Percentiles rank a stretch among this genome's conserved stretches.
phyloP scores from a whole-genome alignment of 2,888 invertebrate genomes.

The Dyspetes luteomarginatus region DNA sequence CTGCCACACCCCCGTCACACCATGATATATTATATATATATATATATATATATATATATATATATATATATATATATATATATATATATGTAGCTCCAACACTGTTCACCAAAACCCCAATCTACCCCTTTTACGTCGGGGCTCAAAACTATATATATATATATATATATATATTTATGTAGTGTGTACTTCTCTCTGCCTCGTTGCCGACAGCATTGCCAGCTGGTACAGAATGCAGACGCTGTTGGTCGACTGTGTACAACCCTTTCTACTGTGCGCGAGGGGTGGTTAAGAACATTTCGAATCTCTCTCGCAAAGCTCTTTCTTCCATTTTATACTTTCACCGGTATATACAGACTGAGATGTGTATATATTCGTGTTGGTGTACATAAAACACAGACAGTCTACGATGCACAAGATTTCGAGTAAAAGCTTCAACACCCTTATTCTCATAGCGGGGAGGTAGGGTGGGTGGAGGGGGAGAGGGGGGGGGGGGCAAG shows the following conservation, averaged over 20 bases:
- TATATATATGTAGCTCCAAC: conserved; percentile 6
- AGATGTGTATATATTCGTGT: not conserved
- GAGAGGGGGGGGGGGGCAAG: not conserved
- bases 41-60: conserved; percentile 9
- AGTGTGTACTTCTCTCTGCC: conserved; percentile 54
- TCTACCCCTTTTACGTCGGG: conserved; percentile 39
- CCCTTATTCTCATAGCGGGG: conserved; percentile 23
- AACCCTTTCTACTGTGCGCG: conserved; percentile 33
- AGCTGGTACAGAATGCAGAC: conserved; percentile 40
- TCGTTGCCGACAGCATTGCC: conserved; percentile 60
- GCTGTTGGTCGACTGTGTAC: conserved; percentile 35
- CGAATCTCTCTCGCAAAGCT: conserved; percentile 50
- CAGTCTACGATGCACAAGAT: conserved; percentile 38
- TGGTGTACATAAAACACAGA: conserved; percentile 26
- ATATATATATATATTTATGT: not conserved
- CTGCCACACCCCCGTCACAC: conserved; percentile 41
- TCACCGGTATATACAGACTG: conserved; percentile 50
- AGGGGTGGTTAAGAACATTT: conserved; percentile 53
- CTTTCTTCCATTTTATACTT: conserved; percentile 45
- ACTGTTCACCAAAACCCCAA: conserved; percentile 41
- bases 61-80: conserved; percentile 20
- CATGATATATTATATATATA: conserved; percentile 45
- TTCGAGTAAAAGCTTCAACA: conserved; percentile 22
- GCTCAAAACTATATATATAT: conserved; percentile 41
- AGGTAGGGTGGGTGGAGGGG: not conserved